These are phyloP conservation scores for Pipistrellus pygmaeus DNA, from an alignment of 2,797 vertebrate species.

Conservation along the genomic window DNA sequence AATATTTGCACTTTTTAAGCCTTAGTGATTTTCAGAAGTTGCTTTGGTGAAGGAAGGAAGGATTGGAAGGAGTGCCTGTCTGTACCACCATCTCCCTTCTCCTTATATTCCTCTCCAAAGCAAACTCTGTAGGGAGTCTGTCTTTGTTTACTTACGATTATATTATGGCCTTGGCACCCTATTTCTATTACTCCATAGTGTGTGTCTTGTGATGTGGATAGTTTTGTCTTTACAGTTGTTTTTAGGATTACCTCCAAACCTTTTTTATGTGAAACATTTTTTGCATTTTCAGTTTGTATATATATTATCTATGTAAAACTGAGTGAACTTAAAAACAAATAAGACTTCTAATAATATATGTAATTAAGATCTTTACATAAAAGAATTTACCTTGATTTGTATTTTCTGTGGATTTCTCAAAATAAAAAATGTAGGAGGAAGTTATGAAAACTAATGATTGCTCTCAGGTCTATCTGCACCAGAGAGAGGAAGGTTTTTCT, in stretches of 20 bases:
- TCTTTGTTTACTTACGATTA: not conserved
- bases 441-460: not conserved
- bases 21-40: not conserved
- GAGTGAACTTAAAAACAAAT: conserved; percentile 2
- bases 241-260: not conserved
- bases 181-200: not conserved
- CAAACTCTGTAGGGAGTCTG: not conserved
- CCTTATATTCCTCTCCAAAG: not conserved
- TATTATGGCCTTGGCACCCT: not conserved
- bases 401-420: conserved; percentile 47
- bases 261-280: conserved; percentile 14
- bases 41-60: not conserved
- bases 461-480: not conserved
- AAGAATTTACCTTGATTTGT: conserved; percentile 27
- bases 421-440: conserved; percentile 43
- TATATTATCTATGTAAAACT: conserved; percentile 3
- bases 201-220: not conserved
- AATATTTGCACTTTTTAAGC: not conserved
- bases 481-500: conserved; percentile 6
- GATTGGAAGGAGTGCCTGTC: not conserved
- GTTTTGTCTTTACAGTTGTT: not conserved
- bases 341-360: not conserved
- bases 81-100: not conserved
- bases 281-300: not conserved
- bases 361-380: conserved; percentile 1